Percentiles rank a stretch among this genome's conserved stretches.
Evolutionary conservation across 2,888 invertebrate genomes (phyloP).

Genomic region (Leptura quadrifasciata): DNA sequence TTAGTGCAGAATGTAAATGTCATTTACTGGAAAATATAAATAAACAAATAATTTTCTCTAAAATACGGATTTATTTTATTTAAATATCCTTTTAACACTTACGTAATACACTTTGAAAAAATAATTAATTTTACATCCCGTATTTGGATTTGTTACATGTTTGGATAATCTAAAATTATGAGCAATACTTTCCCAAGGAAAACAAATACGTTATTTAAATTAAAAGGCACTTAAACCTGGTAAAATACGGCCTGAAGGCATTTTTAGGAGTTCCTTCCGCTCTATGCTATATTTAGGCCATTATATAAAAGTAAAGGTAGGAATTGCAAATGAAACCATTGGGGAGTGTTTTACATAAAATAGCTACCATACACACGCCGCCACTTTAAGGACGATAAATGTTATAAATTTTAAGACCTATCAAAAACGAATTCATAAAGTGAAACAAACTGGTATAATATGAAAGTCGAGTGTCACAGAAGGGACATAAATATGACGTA

Average conservation of each 20-base stretch:
- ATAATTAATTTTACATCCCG: neutral
- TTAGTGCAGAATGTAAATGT: no score
- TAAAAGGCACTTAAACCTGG: conserved; percentile 17
- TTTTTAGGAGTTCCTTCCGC: conserved; percentile 37
- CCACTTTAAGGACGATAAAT: conserved; percentile 24
- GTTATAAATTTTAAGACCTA: conserved; percentile 54
- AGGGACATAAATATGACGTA: conserved; percentile 26
- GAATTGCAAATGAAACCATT: conserved; percentile 42
- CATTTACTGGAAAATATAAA: no score
- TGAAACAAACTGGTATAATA: conserved; percentile 48
- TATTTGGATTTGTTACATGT: neutral
- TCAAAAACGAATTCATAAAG: conserved; percentile 54
- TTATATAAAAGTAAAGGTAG: conserved; percentile 35
- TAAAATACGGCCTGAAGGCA: conserved; percentile 14
- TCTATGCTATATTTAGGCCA: conserved; percentile 33
- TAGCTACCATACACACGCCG: conserved; percentile 21
- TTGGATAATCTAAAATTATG: neutral
- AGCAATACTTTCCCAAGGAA: neutral
- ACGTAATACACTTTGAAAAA: no score
- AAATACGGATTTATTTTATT: no score
- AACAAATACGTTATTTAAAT: conserved; percentile 19
- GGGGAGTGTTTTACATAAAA: conserved; percentile 35
- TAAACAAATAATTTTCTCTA: no score
- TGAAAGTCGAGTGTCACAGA: conserved; percentile 44
- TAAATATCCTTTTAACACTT: no score